Evolutionary conservation across 92 coral and sea anemone species (phyloP), one percentile per base, ranked within the genome.

Genomic region (Heteractis magnifica): DNA sequence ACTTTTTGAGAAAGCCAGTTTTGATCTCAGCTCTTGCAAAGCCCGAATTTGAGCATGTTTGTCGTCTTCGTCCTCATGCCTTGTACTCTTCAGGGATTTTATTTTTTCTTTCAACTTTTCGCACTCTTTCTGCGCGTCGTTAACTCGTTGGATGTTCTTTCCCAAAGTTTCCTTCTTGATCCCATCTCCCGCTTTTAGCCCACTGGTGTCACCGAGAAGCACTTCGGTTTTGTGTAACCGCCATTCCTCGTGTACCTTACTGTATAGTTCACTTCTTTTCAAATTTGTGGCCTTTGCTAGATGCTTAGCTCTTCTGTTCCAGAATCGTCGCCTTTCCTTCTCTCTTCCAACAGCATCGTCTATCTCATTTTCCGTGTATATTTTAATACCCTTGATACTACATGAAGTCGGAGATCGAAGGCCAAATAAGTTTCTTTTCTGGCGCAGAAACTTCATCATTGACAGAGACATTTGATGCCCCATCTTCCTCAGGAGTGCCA

Each of bases 301-400:
- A 49, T 77, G 18, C 62, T 77, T 77, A 13, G 81, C 81, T 52
- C 62, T 77, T 49, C 48, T 77, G 34, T 77, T 77, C 81, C 81
- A 77, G 53, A 77, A 77, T 49, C 56, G 56, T 77, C 81, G 50
- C 65, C 81, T 49, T 77, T 52, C 64, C 81, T 77, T 77, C 55
- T 77, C 81, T 77, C 18, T 77, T 13, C 81, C 81, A 41, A 49
- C 59, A 52, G 65, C 56, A 77, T 51, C 53, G 59, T 77, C 81
- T 49, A 77, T 26, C 53, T 50, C 81, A 13, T 26, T 49, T 4
- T 77, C 81, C 50, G 11, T 77, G 62, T 77, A 77, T 50, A 77
- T 52, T 53, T 52, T 77, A 26, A 50, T 52, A 5, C 81, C 64
- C 65, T 77, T 77, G 23, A 77, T 49, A 13, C 55, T 41, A 11